These are phyloP conservation scores for Arctopsyche grandis DNA, from an alignment of 1,140 invertebrate genomes.

Conservation along the genomic window DNA sequence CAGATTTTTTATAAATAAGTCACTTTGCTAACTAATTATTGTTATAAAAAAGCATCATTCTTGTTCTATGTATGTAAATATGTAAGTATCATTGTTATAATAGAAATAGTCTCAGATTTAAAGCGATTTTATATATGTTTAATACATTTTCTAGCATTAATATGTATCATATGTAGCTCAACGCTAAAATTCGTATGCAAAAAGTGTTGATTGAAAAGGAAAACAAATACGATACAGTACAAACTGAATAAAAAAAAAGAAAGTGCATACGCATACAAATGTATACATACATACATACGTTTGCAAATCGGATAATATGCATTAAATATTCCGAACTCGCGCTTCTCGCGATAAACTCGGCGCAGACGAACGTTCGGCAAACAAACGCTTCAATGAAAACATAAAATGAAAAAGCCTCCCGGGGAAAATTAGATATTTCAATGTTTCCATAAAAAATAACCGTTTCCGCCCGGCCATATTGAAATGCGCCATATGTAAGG, in stretches of 20 bases:
- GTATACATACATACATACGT: not conserved
- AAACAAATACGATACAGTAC: too few species aligned
- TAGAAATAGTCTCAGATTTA: too few species aligned
- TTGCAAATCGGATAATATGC: not conserved
- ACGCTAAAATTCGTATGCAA: too few species aligned
- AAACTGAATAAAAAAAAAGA: not conserved
- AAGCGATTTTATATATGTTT: too few species aligned
- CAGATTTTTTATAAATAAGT: too few species aligned
- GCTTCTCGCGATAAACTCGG: constrained; percentile 4
- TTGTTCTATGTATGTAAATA: too few species aligned
- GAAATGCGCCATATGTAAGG: constrained; percentile 23
- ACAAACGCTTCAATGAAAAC: constrained; percentile 29
- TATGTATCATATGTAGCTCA: too few species aligned
- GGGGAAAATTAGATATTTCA: constrained; percentile 30
- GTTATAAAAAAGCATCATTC: too few species aligned
- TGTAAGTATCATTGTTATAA: too few species aligned
- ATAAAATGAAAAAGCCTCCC: constrained; percentile 25
- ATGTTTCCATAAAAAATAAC: constrained; percentile 30
- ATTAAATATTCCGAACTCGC: not conserved
- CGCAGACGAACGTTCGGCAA: not conserved
- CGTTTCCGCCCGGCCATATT: constrained; percentile 11
- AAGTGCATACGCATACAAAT: not conserved
- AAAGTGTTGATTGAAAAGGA: too few species aligned
- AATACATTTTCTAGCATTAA: too few species aligned
- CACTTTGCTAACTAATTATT: too few species aligned